Percentiles rank a stretch among this genome's conserved stretches.
phyloP scores from a whole-genome alignment of 2,888 invertebrate genomes.

The Octonoba sinensis region DNA sequence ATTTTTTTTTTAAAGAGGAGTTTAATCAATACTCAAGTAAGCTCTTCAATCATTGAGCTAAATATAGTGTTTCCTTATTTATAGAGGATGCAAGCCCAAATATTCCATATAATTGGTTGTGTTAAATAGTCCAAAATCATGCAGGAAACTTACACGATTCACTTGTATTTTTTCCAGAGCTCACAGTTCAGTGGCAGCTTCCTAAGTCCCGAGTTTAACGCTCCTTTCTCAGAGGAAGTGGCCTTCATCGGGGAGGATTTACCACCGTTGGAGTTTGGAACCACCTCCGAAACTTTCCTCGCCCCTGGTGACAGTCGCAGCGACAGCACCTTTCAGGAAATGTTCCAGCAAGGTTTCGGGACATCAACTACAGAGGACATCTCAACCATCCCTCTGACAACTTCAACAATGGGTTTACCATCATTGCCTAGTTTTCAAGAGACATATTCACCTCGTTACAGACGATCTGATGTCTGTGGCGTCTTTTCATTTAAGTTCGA shows the following conservation, averaged over 20 bases:
- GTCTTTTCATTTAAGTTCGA: slow-evolving; percentile 67
- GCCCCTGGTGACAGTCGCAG: slow-evolving; percentile 15
- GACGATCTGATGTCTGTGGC: slow-evolving; percentile 68
- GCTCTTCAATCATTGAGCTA: too few species aligned
- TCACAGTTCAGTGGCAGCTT: slow-evolving; percentile 56
- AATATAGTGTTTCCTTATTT: too few species aligned
- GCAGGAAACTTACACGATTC: too few species aligned
- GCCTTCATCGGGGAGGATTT: slow-evolving; percentile 59
- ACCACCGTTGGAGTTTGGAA: slow-evolving; percentile 53
- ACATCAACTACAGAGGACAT: slow-evolving; percentile 31
- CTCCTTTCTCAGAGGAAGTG: slow-evolving; percentile 42
- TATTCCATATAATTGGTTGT: too few species aligned
- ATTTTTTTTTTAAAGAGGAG: too few species aligned
- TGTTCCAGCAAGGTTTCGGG: slow-evolving; percentile 45
- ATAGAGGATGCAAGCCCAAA: too few species aligned
- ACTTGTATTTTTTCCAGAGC: slow-evolving; percentile 30
- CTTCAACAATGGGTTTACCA: slow-evolving; percentile 28
- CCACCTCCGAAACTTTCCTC: slow-evolving; percentile 46
- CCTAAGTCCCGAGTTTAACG: slow-evolving; percentile 44
- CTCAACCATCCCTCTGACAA: slow-evolving; percentile 12
- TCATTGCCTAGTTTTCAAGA: slow-evolving; percentile 67
- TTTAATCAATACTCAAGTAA: too few species aligned
- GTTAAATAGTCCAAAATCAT: too few species aligned
- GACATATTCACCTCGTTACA: slow-evolving; percentile 75
- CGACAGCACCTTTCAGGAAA: slow-evolving; percentile 54